These are phyloP conservation scores for Rhabdornis inornatus DNA, from an alignment of 2,113 vertebrate genomes.

Conservation along the genomic window DNA sequence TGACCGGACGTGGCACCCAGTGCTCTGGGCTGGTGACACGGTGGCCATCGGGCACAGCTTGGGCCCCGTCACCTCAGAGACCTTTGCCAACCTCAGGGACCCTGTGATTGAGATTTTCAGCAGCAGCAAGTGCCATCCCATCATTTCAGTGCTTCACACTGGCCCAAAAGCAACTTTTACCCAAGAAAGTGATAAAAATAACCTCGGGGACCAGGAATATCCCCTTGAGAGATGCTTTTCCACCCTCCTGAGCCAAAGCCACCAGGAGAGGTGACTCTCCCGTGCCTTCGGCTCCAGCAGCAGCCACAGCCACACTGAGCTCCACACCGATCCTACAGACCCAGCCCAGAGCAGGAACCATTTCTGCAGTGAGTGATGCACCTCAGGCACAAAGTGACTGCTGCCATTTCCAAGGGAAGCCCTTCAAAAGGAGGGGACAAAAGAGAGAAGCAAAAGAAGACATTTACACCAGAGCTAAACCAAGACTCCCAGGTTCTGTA, in stretches of 20 bases:
- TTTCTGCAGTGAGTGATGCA: not conserved
- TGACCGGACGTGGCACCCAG: not conserved
- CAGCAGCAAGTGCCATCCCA: not conserved
- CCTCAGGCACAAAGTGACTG: not conserved
- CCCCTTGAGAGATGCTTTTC: not conserved
- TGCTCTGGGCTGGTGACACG: not conserved
- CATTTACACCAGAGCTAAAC: not conserved
- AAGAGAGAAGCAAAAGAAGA: not conserved
- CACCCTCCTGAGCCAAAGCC: not conserved
- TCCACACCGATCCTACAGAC: not conserved
- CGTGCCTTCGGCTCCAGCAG: accelerated
- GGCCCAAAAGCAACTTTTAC: not conserved
- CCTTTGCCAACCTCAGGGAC: not conserved
- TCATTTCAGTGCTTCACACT: not conserved
- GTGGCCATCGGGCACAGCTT: accelerated
- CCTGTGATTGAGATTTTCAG: not conserved
- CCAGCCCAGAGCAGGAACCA: not conserved
- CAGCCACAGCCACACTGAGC: not conserved
- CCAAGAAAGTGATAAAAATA: not conserved
- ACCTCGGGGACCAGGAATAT: not conserved
- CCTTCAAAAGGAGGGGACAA: not conserved
- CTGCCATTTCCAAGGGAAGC: not conserved
- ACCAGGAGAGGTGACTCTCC: not conserved
- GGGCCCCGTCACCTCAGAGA: not conserved
- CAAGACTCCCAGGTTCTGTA: not conserved